Evolutionary conservation across 1,140 invertebrate genomes (phyloP).

Genomic region (Pogonomyrmex barbatus): DNA sequence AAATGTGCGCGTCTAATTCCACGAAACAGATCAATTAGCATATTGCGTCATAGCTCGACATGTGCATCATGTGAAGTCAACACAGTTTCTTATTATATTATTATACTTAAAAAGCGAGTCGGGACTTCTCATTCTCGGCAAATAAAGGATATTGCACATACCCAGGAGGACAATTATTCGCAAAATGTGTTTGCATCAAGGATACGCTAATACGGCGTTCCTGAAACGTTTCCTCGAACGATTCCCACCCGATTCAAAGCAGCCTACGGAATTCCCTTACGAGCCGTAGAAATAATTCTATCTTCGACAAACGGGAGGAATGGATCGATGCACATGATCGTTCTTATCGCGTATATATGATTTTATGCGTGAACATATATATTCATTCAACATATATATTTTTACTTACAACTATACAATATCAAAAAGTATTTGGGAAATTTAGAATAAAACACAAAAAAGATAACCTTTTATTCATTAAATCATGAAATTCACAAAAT

Average conservation of each 20-base stretch:
- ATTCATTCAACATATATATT: too few species aligned
- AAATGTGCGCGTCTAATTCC: not conserved
- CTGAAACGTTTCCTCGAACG: conserved; percentile 72
- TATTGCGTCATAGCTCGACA: conserved; percentile 2
- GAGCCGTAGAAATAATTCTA: conserved; percentile 74
- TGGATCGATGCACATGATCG: conserved; percentile 66
- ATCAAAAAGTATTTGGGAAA: conserved; percentile 6
- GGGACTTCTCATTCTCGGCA: conserved; percentile 21
- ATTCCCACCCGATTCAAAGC: conserved; percentile 68
- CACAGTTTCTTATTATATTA: conserved; percentile 29
- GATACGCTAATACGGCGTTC: conserved; percentile 71
- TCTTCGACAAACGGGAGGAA: conserved; percentile 9
- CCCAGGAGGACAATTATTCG: conserved; percentile 72
- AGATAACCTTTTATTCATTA: conserved; percentile 16
- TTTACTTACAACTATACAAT: not conserved
- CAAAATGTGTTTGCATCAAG: conserved; percentile 67
- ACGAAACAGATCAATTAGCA: conserved; percentile 44
- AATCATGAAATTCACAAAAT: conserved; percentile 20
- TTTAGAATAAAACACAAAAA: conserved; percentile 6
- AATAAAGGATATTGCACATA: conserved; percentile 46
- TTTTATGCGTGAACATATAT: not conserved
- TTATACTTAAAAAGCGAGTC: conserved; percentile 36
- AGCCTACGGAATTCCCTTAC: conserved; percentile 74
- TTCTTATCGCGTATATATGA: conserved; percentile 12
- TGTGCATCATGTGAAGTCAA: not conserved